phyloP scores from a whole-genome alignment of 2,888 invertebrate species.

The Gymnoscelis rufifasciata region DNA sequence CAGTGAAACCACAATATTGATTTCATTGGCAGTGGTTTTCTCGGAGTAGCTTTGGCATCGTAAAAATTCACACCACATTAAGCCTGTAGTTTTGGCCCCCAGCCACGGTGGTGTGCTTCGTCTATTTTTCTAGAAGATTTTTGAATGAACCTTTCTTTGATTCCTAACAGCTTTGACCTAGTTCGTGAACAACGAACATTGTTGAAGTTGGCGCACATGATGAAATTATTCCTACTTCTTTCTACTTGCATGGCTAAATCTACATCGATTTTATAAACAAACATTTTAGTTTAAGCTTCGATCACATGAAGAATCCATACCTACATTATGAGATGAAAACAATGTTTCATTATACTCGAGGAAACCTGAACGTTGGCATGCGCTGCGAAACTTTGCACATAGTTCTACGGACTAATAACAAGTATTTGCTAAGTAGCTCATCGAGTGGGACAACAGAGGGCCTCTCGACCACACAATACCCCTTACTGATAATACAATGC shows the following conservation, averaged over 20 bases:
- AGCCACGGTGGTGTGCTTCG: constrained; percentile 47
- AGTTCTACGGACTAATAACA: constrained; percentile 4
- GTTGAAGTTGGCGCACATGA: constrained; percentile 6
- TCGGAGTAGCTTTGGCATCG: constrained; percentile 61
- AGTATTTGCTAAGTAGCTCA: constrained; percentile 11
- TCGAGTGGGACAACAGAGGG: constrained; percentile 11
- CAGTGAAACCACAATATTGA: constrained; percentile 23
- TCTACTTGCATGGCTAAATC: not conserved
- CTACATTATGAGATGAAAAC: not conserved
- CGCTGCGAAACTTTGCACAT: not conserved
- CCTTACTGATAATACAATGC: constrained; percentile 17
- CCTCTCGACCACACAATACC: constrained; percentile 17
- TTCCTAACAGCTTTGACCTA: constrained; percentile 17
- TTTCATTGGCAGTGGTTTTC: constrained; percentile 42
- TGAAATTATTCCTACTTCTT: constrained; percentile 4
- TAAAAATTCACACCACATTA: constrained; percentile 68
- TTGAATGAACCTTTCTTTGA: constrained; percentile 35
- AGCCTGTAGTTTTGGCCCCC: constrained; percentile 53
- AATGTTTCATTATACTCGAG: not conserved
- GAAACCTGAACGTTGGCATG: not conserved
- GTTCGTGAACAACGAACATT: constrained; percentile 11
- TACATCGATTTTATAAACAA: not conserved
- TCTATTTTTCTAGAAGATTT: constrained; percentile 39
- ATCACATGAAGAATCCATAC: not conserved
- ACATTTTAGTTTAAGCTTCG: too few relatives aligned